Conservation (phyloP, 2,888 invertebrate species). For the Mythimna pallens region DNA sequence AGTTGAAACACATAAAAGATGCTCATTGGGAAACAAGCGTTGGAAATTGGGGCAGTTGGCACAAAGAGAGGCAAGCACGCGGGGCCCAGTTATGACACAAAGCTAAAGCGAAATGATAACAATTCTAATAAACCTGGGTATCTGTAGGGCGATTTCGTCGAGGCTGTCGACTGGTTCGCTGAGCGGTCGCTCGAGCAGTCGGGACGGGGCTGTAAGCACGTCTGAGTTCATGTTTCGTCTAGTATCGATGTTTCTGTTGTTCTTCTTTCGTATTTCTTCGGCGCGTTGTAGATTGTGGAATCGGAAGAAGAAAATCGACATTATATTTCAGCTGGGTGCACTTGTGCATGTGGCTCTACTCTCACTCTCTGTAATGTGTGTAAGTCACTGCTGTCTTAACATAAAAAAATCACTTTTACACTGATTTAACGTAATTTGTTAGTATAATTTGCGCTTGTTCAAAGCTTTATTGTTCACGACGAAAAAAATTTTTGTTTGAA, state of each 20-base stretch:
- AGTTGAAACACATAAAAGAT: not conserved
- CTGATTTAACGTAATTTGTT: conserved; percentile 21
- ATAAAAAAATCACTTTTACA: conserved; percentile 55
- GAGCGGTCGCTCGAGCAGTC: conserved; percentile 96
- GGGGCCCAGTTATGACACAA: conserved; percentile 48
- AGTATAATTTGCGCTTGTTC: not conserved
- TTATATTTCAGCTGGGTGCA: conserved; percentile 87
- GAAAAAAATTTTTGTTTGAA: not conserved
- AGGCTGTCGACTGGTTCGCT: conserved; percentile 96
- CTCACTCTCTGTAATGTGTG: conserved; percentile 11
- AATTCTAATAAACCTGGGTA: conserved; percentile 94
- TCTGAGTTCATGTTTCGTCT: conserved; percentile 85
- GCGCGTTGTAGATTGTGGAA: conserved; percentile 97
- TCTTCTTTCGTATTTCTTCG: conserved; percentile 91
- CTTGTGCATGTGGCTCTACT: conserved; percentile 49
- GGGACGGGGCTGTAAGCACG: conserved; percentile 94
- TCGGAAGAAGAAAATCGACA: conserved; percentile 99
- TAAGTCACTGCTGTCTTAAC: conserved; percentile 48
- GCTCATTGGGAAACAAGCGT: conserved; percentile 12
- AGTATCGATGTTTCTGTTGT: conserved; percentile 71
- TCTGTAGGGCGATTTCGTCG: conserved; percentile 97
- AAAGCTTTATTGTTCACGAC: not conserved
- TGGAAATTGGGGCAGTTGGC: conserved; percentile 25
- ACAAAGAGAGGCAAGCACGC: conserved; percentile 53
- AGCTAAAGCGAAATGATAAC: conserved; percentile 69